Base-by-base conservation (phyloP, 2,797 vertebrate genomes). In the Tangara arthus region DNA sequence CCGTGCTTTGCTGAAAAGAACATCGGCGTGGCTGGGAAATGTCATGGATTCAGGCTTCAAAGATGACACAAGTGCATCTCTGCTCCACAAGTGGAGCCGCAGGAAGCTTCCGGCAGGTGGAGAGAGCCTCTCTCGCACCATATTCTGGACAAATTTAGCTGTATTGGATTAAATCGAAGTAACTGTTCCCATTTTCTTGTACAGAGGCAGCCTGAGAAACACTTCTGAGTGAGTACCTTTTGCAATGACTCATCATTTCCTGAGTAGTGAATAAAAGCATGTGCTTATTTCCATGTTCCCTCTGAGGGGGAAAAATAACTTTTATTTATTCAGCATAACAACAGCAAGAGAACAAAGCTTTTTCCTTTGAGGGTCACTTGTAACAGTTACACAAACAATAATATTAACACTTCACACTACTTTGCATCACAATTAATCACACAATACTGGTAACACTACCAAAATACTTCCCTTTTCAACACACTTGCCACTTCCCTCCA, bases 271-370 rank as follows among this genome's bases (percentile, higher is more conserved):
- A 75, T 71, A 69, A 94, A 87, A 81, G 49, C 56, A 86, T 57
- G 35, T 53, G 32, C 64, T 59, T 91, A 64, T 71, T 83, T 96
- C 77, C 61, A 57, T 90, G 60, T 53, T 82, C 46, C 59, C 73
- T 81, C 55, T 32, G 53, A 35, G 18, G 42, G 60, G 19, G 19
- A 12, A 70, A 69, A 90, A 39, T 7, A 52, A 41, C 68, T 88
- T 94, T 90, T 93, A 90, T 95, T 96, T 78, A 71, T 81, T 72
- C 88, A 73, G 71, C 20, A 1, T 50, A 65, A 92, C 76, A 85
- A 52, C 88, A 90, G 39, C 88, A 57, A 69, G 42, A 81, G 49
- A 90, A 90, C 82, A 88, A 80, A 86, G 59, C 17, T 44, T 91
- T 53, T 76, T 88, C 46, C 61, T 88, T 49, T 81, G 77, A 78